A percentile compares a stretch with the other conserved stretches of the same genome.
Conservation (phyloP, 2,113 vertebrate genomes). For the Pteropus alecto region DNA sequence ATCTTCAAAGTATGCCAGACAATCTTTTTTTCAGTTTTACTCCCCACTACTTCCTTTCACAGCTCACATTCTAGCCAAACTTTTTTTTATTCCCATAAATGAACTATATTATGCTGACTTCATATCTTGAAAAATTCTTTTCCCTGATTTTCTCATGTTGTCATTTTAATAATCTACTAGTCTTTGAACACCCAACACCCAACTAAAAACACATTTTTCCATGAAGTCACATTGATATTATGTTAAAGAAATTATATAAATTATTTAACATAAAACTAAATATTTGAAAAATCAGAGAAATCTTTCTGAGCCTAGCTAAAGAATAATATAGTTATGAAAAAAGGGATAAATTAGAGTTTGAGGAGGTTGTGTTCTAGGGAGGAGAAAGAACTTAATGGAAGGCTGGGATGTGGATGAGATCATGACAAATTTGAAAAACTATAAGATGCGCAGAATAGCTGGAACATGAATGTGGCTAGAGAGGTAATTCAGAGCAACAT, state of each 20-base stretch:
- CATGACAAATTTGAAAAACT: not conserved
- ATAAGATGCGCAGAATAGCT: not conserved
- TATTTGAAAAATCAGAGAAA: not conserved
- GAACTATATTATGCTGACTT: not conserved
- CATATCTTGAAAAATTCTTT: not conserved
- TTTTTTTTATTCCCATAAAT: not conserved
- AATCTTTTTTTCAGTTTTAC: not conserved
- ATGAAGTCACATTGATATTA: not conserved
- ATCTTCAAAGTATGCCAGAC: not conserved
- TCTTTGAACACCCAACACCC: not conserved
- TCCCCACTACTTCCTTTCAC: not conserved
- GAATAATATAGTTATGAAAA: not conserved
- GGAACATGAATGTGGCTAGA: too few relatives aligned
- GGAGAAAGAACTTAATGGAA: not conserved
- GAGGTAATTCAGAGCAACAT: not conserved
- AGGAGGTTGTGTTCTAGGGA: not conserved
- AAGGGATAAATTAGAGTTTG: not conserved
- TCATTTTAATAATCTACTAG: not conserved
- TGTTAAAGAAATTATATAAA: not conserved
- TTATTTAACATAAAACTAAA: not conserved
- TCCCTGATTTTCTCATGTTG: not conserved
- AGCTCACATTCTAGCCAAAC: not conserved
- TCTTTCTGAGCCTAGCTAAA: not conserved
- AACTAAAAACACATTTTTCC: not conserved
- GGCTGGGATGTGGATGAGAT: rapidly evolving